Percentiles rank a stretch among this genome's conserved stretches.
Evolutionary conservation across 2,888 invertebrate species (phyloP).

Genomic region (Noctua pronuba): DNA sequence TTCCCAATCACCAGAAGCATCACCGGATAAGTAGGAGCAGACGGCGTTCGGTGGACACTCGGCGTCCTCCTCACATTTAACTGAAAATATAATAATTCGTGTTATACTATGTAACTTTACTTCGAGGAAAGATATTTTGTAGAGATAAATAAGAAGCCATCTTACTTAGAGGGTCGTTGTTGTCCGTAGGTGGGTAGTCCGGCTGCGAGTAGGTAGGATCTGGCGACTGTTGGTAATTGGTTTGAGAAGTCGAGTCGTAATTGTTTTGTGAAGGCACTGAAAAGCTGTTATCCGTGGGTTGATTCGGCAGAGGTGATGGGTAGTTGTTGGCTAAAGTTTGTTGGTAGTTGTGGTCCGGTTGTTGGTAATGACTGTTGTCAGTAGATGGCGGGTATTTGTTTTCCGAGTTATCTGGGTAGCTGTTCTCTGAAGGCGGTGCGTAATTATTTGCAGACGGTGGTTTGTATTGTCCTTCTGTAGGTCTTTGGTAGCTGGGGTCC

Average conservation of each 20-base stretch:
- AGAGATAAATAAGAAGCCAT: slow-evolving; percentile 6
- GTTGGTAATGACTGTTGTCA: slow-evolving; percentile 43
- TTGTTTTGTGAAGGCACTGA: slow-evolving; percentile 31
- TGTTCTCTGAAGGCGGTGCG: slow-evolving; percentile 26
- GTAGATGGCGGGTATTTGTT: slow-evolving; percentile 34
- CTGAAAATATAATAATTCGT: slow-evolving; percentile 84
- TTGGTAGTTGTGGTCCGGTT: slow-evolving; percentile 53
- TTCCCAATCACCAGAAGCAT: slow-evolving; percentile 75
- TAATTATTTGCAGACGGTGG: slow-evolving; percentile 30
- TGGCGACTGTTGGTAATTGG: slow-evolving; percentile 35
- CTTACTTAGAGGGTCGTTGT: slow-evolving; percentile 77
- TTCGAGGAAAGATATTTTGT: neutral
- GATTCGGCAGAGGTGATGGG: slow-evolving; percentile 52
- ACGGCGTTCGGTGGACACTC: slow-evolving; percentile 96
- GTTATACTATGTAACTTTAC: slow-evolving; percentile 10
- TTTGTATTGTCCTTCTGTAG: slow-evolving; percentile 27
- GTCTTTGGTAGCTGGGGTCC: slow-evolving; percentile 36
- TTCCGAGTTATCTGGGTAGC: slow-evolving; percentile 13
- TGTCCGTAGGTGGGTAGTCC: slow-evolving; percentile 54
- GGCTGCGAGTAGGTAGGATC: slow-evolving; percentile 48
- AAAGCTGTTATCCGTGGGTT: slow-evolving; percentile 46
- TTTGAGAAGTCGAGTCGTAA: slow-evolving; percentile 27
- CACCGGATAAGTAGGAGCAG: slow-evolving; percentile 90
- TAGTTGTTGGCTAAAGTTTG: slow-evolving; percentile 57
- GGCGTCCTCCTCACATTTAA: slow-evolving; percentile 93